Evolutionary conservation across 2,797 vertebrate genomes (phyloP).

Genomic region (Sebastes trivittatus): DNA sequence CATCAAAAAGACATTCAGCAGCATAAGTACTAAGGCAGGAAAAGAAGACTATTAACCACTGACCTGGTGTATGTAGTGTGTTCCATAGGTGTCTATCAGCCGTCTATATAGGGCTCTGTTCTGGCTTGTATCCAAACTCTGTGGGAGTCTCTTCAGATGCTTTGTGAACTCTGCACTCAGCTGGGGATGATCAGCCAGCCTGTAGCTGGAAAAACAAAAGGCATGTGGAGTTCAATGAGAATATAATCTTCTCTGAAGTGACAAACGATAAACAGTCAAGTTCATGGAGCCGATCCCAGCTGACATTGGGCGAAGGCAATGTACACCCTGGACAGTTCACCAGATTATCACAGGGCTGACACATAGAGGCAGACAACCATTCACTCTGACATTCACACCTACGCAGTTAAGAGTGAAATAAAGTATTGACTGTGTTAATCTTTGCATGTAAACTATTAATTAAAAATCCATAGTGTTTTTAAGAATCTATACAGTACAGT

Average conservation of each 20-base stretch:
- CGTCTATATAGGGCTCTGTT: constrained; percentile 74
- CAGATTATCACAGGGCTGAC: too few species aligned
- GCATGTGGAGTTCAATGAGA: constrained; percentile 4
- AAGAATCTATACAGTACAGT: too few species aligned
- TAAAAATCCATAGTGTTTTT: too few species aligned
- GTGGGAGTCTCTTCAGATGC: constrained; percentile 81
- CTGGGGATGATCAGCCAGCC: constrained; percentile 79
- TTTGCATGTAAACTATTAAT: too few species aligned
- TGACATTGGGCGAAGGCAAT: too few species aligned
- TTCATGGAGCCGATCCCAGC: too few species aligned
- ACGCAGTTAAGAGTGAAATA: too few species aligned
- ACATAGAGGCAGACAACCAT: too few species aligned
- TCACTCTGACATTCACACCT: too few species aligned
- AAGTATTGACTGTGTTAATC: too few species aligned
- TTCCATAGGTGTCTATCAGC: constrained; percentile 87
- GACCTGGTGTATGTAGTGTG: constrained; percentile 87
- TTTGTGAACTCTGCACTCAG: constrained; percentile 83
- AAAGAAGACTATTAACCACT: background rate
- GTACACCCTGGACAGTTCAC: too few species aligned
- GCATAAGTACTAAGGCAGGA: background rate
- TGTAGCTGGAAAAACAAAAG: constrained; percentile 81
- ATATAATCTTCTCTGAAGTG: background rate
- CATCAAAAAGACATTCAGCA: background rate
- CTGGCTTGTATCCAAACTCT: constrained; percentile 59
- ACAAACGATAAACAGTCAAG: too few species aligned